These are phyloP conservation scores for Muscicapa comitata DNA, from an alignment of 2,797 vertebrate species.

Conservation along the genomic window DNA sequence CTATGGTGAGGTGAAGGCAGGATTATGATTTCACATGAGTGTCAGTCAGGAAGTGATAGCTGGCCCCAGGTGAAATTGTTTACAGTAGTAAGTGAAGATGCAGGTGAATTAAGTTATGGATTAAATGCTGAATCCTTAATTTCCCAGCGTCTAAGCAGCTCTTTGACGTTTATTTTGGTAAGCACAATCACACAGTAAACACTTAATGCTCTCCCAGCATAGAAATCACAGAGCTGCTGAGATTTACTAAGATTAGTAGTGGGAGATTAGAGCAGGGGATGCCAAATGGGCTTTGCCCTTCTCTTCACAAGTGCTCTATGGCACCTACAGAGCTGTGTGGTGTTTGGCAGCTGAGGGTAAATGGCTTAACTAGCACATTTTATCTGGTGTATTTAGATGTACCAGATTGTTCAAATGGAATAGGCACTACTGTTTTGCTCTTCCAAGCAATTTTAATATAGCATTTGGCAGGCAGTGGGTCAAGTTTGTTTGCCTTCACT, in stretches of 20 bases:
- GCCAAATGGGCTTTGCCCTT: slow-evolving; percentile 6
- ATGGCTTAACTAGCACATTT: background rate
- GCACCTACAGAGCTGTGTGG: background rate
- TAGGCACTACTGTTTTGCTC: background rate
- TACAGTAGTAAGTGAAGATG: background rate
- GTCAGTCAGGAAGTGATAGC: background rate
- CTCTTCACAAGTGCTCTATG: background rate
- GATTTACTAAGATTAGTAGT: slow-evolving; percentile 68
- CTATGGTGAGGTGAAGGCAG: background rate
- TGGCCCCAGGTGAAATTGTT: background rate
- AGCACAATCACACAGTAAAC: background rate
- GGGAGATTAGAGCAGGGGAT: slow-evolving; percentile 39
- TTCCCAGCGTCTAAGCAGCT: background rate
- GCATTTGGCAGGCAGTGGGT: background rate
- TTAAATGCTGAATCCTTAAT: background rate
- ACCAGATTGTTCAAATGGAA: background rate
- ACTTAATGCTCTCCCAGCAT: background rate
- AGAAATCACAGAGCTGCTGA: background rate
- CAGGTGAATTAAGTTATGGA: background rate
- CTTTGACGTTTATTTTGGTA: slow-evolving; percentile 11
- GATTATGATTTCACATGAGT: slow-evolving; percentile 42
- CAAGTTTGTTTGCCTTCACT: background rate
- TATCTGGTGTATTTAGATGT: background rate
- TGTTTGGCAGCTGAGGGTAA: background rate
- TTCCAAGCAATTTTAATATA: background rate